Base-by-base conservation (phyloP, 2,888 invertebrate species). In the Xanthorhoe designata region DNA sequence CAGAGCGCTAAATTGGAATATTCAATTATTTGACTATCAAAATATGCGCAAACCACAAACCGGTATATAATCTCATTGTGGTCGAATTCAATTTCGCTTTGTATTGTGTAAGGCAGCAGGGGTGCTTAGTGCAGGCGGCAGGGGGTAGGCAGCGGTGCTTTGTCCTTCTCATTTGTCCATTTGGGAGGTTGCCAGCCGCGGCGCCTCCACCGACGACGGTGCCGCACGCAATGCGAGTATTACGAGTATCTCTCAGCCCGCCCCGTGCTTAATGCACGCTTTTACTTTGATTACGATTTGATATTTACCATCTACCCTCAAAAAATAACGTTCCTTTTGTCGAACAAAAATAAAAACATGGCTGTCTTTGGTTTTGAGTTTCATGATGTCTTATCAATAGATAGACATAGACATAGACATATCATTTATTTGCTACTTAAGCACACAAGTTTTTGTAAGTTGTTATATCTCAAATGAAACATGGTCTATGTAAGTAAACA, bases 171-270 rank as follows among this genome's bases (percentile, higher is more conserved):
- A 15, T 15, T 47, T 15, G 47, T 7, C 47, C 47, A 10, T 51
- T 24, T n/a, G 51, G 51, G 24, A 10, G 19, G 24, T 10, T 51
- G 51, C 51, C 24, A 24, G 24, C 19, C 13, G n/a, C 19, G 24
- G 50, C 24, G 24, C 4, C 24, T n/a, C n/a, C 4, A 24, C 24
- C 24, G 24, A 24, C n/a, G 24, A 1, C 24, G 19, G 32, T 32
- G 32, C 7, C 32, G 19, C 50, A 50, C 50, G 50, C 50, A 50
- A 24, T 51, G 51, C 51, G 51, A 51, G 51, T 19, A 51, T 24
- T 51, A n/a, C n/a, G n/a, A n/a, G n/a, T n/a, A 51, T 51, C 51
- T 10, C 53, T n/a, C 17, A 8, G 17, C 53, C 51, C 29, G 19
- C 51, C 29, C 51, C 53, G 32, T 3, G 53, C 53, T 32, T 19